Percentiles rank a stretch among this genome's conserved stretches.
Conservation (phyloP, 2,113 vertebrate species). For the Plectropomus leopardus region DNA sequence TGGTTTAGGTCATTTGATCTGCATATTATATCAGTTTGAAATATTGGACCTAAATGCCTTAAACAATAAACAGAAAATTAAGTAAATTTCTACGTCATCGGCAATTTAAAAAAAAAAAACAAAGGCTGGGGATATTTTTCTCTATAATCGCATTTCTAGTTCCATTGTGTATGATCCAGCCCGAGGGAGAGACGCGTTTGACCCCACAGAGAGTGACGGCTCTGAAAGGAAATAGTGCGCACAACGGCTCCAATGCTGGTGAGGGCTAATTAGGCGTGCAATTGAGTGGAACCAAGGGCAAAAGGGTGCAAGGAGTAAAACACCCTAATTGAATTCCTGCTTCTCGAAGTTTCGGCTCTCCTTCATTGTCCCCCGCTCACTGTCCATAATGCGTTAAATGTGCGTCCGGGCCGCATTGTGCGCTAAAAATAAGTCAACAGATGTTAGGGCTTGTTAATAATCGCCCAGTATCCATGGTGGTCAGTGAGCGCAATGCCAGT, state of each 20-base stretch:
- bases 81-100: neutral
- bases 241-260: conserved; percentile 29
- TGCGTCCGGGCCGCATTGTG: conserved; percentile 48
- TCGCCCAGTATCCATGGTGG: conserved; percentile 82
- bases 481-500: conserved; percentile 72
- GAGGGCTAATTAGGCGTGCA: conserved; percentile 72
- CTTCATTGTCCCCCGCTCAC: conserved; percentile 45
- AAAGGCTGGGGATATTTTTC: neutral
- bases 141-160: conserved; percentile 36
- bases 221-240: conserved; percentile 40
- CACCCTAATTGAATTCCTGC: conserved; percentile 62
- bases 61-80: neutral
- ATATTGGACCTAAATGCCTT: neutral
- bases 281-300: conserved; percentile 73
- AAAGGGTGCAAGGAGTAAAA: conserved; percentile 34
- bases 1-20: neutral
- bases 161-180: conserved; percentile 33
- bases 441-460: conserved; percentile 85
- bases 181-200: conserved; percentile 37
- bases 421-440: conserved; percentile 88
- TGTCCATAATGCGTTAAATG: conserved; percentile 28
- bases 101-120: conserved; percentile 12
- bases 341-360: conserved; percentile 28
- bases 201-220: conserved; percentile 31
- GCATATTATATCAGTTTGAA: neutral